A percentile compares a stretch with the other conserved stretches of the same genome.
These are phyloP conservation scores for Macropus fuliginosus DNA, from an alignment of 2,797 vertebrate species.

Conservation along the genomic window DNA sequence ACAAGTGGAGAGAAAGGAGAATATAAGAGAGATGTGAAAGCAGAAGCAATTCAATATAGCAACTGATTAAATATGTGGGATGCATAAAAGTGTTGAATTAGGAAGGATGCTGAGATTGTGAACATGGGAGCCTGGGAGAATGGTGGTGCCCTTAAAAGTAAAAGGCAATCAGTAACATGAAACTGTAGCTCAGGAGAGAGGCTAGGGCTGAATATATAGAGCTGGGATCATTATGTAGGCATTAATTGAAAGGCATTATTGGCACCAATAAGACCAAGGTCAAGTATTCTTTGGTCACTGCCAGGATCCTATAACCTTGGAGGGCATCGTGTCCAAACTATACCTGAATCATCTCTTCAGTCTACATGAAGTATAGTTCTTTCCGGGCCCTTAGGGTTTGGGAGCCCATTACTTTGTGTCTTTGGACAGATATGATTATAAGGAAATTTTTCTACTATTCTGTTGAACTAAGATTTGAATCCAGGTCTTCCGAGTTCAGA, in stretches of 20 bases:
- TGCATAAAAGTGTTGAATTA: neutral
- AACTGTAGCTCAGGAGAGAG: neutral
- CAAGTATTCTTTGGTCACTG: neutral
- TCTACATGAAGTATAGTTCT: neutral
- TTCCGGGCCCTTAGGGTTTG: neutral
- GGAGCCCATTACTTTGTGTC: neutral
- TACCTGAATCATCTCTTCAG: neutral
- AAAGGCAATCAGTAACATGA: neutral
- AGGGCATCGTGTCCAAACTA: neutral
- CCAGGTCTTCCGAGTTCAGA: neutral
- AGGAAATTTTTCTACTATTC: neutral
- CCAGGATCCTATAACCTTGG: neutral
- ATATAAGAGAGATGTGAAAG: neutral
- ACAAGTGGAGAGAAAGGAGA: neutral
- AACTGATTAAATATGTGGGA: neutral
- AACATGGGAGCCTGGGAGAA: neutral
- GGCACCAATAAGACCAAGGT: neutral
- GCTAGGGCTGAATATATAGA: neutral
- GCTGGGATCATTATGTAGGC: neutral
- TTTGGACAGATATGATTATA: neutral
- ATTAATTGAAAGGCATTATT: neutral
- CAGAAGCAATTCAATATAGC: neutral
- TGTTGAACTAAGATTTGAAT: neutral
- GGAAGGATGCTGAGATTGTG: neutral
- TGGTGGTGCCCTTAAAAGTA: neutral